Evolutionary conservation across 2,113 vertebrate species (phyloP), one percentile per base, ranked within the genome.

Genomic region (Mesitornis unicolor): DNA sequence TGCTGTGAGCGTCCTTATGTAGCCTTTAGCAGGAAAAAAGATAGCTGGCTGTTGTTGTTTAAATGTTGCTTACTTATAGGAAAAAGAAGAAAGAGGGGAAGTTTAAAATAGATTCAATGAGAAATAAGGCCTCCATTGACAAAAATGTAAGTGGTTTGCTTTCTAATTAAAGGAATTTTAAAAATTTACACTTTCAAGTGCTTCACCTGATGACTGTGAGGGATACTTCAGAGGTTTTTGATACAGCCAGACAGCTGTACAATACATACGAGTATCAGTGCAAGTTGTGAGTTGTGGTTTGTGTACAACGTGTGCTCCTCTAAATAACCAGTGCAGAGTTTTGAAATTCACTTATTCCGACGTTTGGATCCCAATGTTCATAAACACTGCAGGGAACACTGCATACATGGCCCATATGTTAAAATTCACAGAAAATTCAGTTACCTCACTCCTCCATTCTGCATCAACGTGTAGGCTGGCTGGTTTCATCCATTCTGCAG

Each of bases 381-480:
- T 15, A 64, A 33, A 17, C 7, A 11, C 26, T 5, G 16, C 5
- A 64, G 54, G 63, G 67, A n/a, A 42, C 2, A 1, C 48, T 56
- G 24, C 11, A 1, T 38, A 9, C 6, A 2, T 7, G 47, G 25
- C 45, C 26, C 9, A 0, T 24, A 35, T 83, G 80, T 87, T 95
- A 69, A 86, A 89, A 81, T 73, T 29, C 48, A 64, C 77, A 63
- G n/a, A n/a, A n/a, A n/a, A n/a, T n/a, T n/a, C n/a, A n/a, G 36
- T 69, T 35, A 54, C 31, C 31, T 76, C 78, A 16, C 63, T 43
- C 45, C 67, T 87, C 53, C 68, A 67, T 57, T 56, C 40, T 67
- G 64, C 93, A n/a, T 60, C 78, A 40, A 59, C 92, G 93, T 36
- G 25, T 10, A n/a, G 59, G 95, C 95, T 95, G 96, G 95, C 98